phyloP scores from a whole-genome alignment of 1,140 invertebrate species.

The Eciton burchellii region DNA sequence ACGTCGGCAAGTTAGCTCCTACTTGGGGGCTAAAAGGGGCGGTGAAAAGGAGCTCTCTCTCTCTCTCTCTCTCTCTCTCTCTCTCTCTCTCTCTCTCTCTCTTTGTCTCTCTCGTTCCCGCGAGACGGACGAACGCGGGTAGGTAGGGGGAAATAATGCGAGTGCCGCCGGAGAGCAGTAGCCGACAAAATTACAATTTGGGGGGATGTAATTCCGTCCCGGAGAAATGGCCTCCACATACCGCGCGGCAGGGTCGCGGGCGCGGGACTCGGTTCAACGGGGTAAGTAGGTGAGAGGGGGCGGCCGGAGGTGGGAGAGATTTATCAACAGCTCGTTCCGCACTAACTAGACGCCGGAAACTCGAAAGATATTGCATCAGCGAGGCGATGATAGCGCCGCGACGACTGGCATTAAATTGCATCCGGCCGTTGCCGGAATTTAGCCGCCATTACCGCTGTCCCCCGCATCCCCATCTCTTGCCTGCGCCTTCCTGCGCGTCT shows the following conservation, averaged over 20 bases:
- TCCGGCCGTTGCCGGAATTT: conserved; percentile 83
- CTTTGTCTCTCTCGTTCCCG: background rate
- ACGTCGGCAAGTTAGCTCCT: conserved; percentile 40
- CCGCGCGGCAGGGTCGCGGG: conserved; percentile 71
- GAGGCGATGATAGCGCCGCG: conserved; percentile 83
- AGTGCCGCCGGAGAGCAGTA: conserved; percentile 78
- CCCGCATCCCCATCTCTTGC: background rate
- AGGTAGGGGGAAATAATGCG: conserved; percentile 77
- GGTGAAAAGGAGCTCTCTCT: conserved; percentile 23
- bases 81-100: background rate
- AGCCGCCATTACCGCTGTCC: conserved; percentile 78
- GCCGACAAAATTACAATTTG: conserved; percentile 85
- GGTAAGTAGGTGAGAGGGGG: conserved; percentile 23
- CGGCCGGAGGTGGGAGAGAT: conserved; percentile 75
- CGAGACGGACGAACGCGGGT: background rate
- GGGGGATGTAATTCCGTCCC: conserved; percentile 83
- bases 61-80: background rate
- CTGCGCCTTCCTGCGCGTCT: background rate
- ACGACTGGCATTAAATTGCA: conserved; percentile 85
- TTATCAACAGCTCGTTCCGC: conserved; percentile 84
- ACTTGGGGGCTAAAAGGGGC: conserved; percentile 21
- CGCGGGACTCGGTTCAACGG: conserved; percentile 51
- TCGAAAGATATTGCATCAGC: conserved; percentile 85
- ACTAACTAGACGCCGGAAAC: conserved; percentile 84
- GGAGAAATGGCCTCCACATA: conserved; percentile 85